These are phyloP conservation scores for Euclidia mi DNA, from an alignment of 2,888 invertebrate species.

Conservation along the genomic window DNA sequence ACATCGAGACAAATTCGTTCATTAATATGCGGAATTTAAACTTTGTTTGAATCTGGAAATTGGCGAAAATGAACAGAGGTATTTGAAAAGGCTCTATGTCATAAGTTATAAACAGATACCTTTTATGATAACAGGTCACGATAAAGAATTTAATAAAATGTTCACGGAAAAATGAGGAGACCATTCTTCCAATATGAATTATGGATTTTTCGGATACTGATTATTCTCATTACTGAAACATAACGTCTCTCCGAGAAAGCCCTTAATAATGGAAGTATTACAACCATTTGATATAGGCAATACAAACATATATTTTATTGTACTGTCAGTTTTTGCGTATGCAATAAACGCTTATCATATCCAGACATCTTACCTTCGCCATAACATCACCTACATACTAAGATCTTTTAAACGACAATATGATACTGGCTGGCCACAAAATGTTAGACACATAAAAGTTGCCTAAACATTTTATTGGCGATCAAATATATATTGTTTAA, in stretches of 20 bases:
- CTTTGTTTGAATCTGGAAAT: conserved; percentile 55
- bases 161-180: conserved; percentile 26
- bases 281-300: no score
- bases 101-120: conserved; percentile 49
- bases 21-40: conserved; percentile 64
- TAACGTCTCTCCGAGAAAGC: no score
- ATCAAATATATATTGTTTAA: conserved; percentile 76
- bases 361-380: conserved; percentile 8
- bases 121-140: conserved; percentile 29
- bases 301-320: no score
- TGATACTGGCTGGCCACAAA: conserved; percentile 60
- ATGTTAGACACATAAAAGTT: conserved; percentile 59
- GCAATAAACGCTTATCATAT: conserved; percentile 4
- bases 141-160: conserved; percentile 41
- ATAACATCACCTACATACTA: conserved; percentile 12
- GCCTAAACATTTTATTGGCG: conserved; percentile 72
- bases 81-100: conserved; percentile 40
- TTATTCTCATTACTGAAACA: no score
- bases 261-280: no score
- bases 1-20: conserved; percentile 61
- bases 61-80: conserved; percentile 49
- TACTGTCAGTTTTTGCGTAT: conserved; percentile 1
- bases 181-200: no score
- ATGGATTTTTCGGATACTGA: no score
- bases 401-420: conserved; percentile 46